Conservation (phyloP, 2,888 invertebrate species). For the Criorhina ranunculi region DNA sequence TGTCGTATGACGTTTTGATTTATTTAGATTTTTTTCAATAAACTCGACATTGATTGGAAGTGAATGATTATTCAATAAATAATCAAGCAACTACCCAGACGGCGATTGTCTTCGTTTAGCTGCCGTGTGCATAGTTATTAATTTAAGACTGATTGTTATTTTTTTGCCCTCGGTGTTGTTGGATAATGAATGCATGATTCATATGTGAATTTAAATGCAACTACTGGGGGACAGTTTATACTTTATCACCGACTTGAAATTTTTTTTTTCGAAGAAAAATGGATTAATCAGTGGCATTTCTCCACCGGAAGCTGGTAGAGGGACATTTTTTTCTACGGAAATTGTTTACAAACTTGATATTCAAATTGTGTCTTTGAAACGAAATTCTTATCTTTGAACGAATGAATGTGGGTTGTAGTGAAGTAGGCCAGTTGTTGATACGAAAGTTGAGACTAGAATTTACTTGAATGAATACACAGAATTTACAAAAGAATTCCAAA, state of each 20-base stretch:
- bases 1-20: conserved; percentile 58
- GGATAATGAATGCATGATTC: conserved; percentile 3
- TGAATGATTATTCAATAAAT: conserved; percentile 62
- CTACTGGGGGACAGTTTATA: not conserved
- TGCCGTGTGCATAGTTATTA: conserved; percentile 32
- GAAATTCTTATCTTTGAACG: not conserved
- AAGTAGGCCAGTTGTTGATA: not conserved
- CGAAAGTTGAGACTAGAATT: too few species aligned
- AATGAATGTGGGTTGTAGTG: not conserved
- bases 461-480: too few species aligned
- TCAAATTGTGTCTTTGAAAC: conserved; percentile 3
- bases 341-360: conserved; percentile 1
- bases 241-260: not conserved
- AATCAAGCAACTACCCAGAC: conserved; percentile 10
- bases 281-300: conserved; percentile 16
- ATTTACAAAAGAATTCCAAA: too few species aligned
- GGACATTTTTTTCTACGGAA: not conserved
- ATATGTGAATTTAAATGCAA: conserved; percentile 5
- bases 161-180: not conserved
- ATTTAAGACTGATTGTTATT: conserved; percentile 19
- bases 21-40: conserved; percentile 46
- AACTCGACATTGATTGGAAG: conserved; percentile 50
- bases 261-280: conserved; percentile 10
- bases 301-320: conserved; percentile 5
- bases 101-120: conserved; percentile 11